These are phyloP conservation scores for Lycodopsis pacificus DNA, from an alignment of 2,797 vertebrate genomes.

Conservation along the genomic window DNA sequence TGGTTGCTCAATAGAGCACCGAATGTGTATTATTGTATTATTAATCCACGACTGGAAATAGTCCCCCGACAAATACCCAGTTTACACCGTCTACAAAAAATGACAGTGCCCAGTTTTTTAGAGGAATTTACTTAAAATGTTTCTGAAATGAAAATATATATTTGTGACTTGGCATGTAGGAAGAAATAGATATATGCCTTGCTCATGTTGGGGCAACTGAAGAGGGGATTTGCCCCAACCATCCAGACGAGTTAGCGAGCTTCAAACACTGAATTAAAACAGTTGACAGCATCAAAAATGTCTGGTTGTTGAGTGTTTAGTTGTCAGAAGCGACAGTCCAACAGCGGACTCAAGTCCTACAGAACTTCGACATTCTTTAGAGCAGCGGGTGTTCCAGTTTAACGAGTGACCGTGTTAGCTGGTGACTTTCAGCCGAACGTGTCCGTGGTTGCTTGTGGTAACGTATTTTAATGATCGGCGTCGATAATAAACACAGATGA, in stretches of 20 bases:
- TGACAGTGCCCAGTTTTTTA: background rate
- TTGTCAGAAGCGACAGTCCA: too few relatives aligned
- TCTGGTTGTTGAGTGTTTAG: background rate
- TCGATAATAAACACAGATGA: background rate
- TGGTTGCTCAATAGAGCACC: background rate
- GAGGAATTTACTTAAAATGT: background rate
- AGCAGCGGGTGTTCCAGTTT: background rate
- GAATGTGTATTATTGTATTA: too few relatives aligned
- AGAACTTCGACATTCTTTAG: background rate
- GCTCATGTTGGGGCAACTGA: too few relatives aligned
- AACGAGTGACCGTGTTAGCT: background rate
- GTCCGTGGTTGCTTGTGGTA: background rate
- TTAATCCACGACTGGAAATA: background rate
- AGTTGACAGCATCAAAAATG: background rate
- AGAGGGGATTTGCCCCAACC: too few relatives aligned
- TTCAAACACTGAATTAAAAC: background rate
- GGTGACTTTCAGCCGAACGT: background rate
- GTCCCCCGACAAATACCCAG: background rate
- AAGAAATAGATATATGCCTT: too few relatives aligned
- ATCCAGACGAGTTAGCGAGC: too few relatives aligned
- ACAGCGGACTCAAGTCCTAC: background rate
- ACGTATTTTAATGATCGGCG: background rate
- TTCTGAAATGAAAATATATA: background rate
- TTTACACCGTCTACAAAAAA: background rate
- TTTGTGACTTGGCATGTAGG: background rate